Evolutionary conservation across 2,113 vertebrate species (phyloP).

Genomic region (Orycteropus afer): DNA sequence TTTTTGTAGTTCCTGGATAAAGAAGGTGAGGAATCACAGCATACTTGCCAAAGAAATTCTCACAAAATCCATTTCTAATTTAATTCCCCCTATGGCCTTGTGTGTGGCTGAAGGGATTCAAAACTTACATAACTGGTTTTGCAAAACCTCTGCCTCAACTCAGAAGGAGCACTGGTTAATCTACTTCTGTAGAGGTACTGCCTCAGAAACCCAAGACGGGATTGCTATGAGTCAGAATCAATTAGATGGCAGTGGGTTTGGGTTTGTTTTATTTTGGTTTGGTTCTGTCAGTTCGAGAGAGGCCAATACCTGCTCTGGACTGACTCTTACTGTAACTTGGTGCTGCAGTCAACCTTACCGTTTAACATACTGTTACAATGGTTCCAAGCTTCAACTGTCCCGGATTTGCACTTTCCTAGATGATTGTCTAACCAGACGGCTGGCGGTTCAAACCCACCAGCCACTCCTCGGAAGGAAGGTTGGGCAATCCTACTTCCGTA

Average conservation of each 20-base stretch:
- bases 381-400: background rate
- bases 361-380: background rate
- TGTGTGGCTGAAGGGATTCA: background rate
- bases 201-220: no score
- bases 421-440: no score
- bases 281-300: background rate
- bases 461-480: no score
- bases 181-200: no score
- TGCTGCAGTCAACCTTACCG: background rate
- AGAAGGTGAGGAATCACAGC: background rate
- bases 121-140: background rate
- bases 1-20: background rate
- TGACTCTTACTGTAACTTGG: background rate
- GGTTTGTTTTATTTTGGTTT: no score
- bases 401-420: background rate
- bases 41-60: background rate
- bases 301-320: background rate
- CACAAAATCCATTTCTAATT: background rate
- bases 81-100: background rate
- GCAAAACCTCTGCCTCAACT: no score
- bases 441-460: no score
- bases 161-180: no score
- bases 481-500: no score
- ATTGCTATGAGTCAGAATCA: no score
- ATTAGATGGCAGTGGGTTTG: no score